These are phyloP conservation scores for Archips xylosteana DNA, from an alignment of 2,888 invertebrate genomes.

Conservation along the genomic window DNA sequence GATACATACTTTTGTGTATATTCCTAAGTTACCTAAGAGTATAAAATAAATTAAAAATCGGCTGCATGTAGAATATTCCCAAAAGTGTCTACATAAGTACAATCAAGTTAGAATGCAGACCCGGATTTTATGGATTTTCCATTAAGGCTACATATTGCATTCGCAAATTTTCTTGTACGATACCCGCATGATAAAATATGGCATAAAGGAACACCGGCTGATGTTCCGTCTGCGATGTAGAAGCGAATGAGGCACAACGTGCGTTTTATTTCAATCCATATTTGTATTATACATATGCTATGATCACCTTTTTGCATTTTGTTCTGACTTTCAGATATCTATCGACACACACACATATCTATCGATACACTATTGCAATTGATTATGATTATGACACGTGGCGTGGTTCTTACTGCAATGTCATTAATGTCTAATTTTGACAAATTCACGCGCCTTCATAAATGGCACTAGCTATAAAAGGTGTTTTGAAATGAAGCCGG, in stretches of 20 bases:
- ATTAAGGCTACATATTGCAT: constrained; percentile 21
- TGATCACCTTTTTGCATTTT: background rate
- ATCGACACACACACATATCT: background rate
- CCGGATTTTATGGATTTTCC: constrained; percentile 28
- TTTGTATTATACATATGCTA: background rate
- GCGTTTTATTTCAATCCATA: constrained; percentile 20
- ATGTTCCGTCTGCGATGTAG: constrained; percentile 2
- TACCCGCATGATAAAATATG: constrained; percentile 22
- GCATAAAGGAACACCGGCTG: constrained; percentile 7
- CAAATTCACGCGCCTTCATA: too few species aligned
- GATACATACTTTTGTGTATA: too few species aligned
- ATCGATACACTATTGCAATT: background rate
- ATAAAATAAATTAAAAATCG: background rate
- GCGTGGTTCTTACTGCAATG: too few species aligned
- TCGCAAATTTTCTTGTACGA: constrained; percentile 28
- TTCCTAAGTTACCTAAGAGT: background rate
- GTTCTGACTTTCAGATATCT: background rate
- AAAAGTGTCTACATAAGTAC: constrained; percentile 3
- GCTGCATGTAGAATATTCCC: background rate
- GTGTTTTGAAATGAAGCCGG: too few species aligned
- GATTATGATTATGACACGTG: too few species aligned
- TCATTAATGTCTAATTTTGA: too few species aligned
- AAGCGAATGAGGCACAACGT: constrained; percentile 18
- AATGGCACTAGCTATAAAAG: too few species aligned
- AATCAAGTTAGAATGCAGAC: constrained; percentile 6